A percentile compares a stretch with the other conserved stretches of the same genome.
Evolutionary conservation across 2,797 vertebrate genomes (phyloP).

Genomic region (Poecile montanus): DNA sequence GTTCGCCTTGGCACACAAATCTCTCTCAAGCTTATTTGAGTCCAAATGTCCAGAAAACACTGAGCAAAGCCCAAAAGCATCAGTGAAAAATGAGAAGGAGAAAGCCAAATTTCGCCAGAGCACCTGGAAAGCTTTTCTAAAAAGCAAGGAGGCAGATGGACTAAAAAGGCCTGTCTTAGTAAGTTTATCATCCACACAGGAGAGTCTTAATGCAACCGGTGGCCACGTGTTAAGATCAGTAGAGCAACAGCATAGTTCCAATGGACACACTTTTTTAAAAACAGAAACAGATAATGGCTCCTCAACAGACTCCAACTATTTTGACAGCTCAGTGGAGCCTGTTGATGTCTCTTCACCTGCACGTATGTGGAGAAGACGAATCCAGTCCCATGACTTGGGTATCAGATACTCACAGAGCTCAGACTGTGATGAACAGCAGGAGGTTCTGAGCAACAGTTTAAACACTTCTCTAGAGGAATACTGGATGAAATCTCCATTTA

Average conservation of each 20-base stretch:
- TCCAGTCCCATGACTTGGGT: slow-evolving; percentile 61
- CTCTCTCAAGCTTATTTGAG: slow-evolving; percentile 88
- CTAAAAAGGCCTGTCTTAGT: slow-evolving; percentile 71
- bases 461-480: slow-evolving; percentile 58
- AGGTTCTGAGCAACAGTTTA: slow-evolving; percentile 60
- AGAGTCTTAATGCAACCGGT: slow-evolving; percentile 1
- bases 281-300: slow-evolving; percentile 28
- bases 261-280: background rate
- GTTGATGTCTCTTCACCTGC: slow-evolving; percentile 48
- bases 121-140: slow-evolving; percentile 81
- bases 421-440: slow-evolving; percentile 21
- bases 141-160: slow-evolving; percentile 76
- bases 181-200: slow-evolving; percentile 15
- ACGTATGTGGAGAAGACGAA: slow-evolving; percentile 72
- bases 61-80: slow-evolving; percentile 42
- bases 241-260: slow-evolving; percentile 42
- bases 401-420: slow-evolving; percentile 36
- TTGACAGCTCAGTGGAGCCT: slow-evolving; percentile 46
- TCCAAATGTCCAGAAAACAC: slow-evolving; percentile 76
- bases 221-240: slow-evolving; percentile 21
- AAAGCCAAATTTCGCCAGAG: slow-evolving; percentile 73
- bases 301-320: slow-evolving; percentile 8
- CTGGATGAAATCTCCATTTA: slow-evolving; percentile 66
- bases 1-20: slow-evolving; percentile 86
- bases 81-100: slow-evolving; percentile 70